Percentiles rank a stretch among this genome's conserved stretches.
Evolutionary conservation across 1,140 invertebrate genomes (phyloP).

Genomic region (Atta cephalotes): DNA sequence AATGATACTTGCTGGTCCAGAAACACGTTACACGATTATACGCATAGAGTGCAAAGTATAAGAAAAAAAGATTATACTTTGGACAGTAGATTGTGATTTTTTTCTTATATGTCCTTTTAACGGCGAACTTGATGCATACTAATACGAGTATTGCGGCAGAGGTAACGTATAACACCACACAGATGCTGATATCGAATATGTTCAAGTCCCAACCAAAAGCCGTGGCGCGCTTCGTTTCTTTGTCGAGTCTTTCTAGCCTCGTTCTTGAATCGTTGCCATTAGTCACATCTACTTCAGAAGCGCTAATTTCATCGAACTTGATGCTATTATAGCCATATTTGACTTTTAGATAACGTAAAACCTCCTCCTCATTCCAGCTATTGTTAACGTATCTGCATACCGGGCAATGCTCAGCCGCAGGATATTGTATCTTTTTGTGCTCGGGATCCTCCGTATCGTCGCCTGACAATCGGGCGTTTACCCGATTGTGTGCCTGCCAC

Average conservation of each 20-base stretch:
- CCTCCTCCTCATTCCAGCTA: conserved; percentile 90
- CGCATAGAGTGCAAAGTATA: not conserved
- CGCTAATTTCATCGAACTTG: conserved; percentile 82
- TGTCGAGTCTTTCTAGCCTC: conserved; percentile 75
- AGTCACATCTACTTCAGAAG: not conserved
- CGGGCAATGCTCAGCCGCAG: conserved; percentile 89
- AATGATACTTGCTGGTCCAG: not conserved
- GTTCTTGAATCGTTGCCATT: conserved; percentile 66
- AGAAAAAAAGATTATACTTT: conserved; percentile 87
- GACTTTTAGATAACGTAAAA: conserved; percentile 91
- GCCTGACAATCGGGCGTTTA: conserved; percentile 94
- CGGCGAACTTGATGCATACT: conserved; percentile 92
- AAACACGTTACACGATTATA: conserved; percentile 4
- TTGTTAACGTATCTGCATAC: conserved; percentile 88
- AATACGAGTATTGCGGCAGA: conserved; percentile 90
- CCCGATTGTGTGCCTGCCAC: conserved; percentile 97
- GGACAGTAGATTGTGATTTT: conserved; percentile 89
- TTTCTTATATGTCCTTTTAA: conserved; percentile 90
- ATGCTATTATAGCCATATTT: conserved; percentile 90
- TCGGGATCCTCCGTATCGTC: conserved; percentile 96
- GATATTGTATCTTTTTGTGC: conserved; percentile 97
- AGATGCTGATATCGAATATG: conserved; percentile 91
- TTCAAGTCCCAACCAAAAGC: conserved; percentile 87
- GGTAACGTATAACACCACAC: conserved; percentile 90
- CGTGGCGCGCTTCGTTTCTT: conserved; percentile 80